Evolutionary conservation across 2,113 vertebrate genomes (phyloP).

Genomic region (Chascanopsetta lugubris): DNA sequence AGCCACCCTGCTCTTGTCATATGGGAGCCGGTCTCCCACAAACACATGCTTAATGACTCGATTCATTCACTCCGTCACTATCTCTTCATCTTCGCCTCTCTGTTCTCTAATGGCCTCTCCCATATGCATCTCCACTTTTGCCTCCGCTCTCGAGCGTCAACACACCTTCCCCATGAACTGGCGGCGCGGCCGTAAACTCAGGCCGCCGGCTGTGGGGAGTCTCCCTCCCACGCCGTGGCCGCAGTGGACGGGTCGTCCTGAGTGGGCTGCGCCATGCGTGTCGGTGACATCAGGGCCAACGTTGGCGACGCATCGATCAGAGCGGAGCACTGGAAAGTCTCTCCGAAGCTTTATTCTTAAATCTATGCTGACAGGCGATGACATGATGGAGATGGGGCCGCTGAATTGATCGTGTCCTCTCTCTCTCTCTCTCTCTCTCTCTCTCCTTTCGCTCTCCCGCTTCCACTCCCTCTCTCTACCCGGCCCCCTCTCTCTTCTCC

Average conservation of each 20-base stretch:
- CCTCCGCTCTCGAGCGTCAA: slow-evolving; percentile 4
- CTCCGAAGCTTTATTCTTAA: slow-evolving; percentile 74
- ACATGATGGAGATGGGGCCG: slow-evolving; percentile 71
- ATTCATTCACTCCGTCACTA: slow-evolving; percentile 88
- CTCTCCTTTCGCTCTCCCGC: slow-evolving; percentile 50
- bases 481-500: slow-evolving; percentile 26
- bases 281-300: slow-evolving; percentile 49
- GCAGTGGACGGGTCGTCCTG: slow-evolving; percentile 23
- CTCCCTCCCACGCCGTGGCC: slow-evolving; percentile 12
- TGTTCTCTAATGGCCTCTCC: slow-evolving; percentile 91
- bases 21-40: slow-evolving; percentile 95
- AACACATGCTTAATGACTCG: slow-evolving; percentile 98
- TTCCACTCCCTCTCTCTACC: slow-evolving; percentile 34
- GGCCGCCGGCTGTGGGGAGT: neutral
- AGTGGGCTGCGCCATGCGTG: slow-evolving; percentile 25
- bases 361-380: slow-evolving; percentile 77
- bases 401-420: slow-evolving; percentile 72
- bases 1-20: slow-evolving; percentile 87
- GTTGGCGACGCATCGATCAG: slow-evolving; percentile 60
- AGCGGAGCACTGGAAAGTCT: slow-evolving; percentile 57
- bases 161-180: neutral
- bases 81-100: slow-evolving; percentile 79
- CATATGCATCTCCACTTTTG: slow-evolving; percentile 88
- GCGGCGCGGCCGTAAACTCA: too few relatives aligned
- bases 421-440: slow-evolving; percentile 50